These are phyloP conservation scores for Gasterosteus nipponicus DNA, from an alignment of 2,113 vertebrate genomes.

Conservation along the genomic window DNA sequence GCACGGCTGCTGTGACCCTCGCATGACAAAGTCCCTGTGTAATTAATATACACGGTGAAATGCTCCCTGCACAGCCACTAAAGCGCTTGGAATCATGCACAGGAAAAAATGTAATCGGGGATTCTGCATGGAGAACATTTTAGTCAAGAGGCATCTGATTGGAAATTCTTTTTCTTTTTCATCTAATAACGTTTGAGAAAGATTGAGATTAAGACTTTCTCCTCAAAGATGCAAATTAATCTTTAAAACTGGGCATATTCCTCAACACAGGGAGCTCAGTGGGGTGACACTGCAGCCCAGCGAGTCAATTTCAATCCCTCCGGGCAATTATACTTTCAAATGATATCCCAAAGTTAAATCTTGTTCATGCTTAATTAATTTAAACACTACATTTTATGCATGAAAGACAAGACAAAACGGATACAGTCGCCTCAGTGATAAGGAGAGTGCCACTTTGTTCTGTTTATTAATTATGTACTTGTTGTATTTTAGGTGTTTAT, in stretches of 20 bases:
- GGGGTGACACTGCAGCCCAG: slow-evolving; percentile 92
- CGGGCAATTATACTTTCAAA: slow-evolving; percentile 99
- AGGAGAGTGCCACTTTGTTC: slow-evolving; percentile 61
- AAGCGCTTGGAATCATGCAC: slow-evolving; percentile 94
- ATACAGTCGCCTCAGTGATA: slow-evolving; percentile 63
- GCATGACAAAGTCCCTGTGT: slow-evolving; percentile 90
- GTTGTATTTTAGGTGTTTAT: slow-evolving; percentile 50
- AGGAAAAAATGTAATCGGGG: slow-evolving; percentile 91
- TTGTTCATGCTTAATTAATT: slow-evolving; percentile 99
- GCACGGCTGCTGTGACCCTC: slow-evolving; percentile 88
- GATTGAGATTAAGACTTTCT: slow-evolving; percentile 96
- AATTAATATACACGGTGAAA: slow-evolving; percentile 98
- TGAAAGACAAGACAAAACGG: slow-evolving; percentile 79
- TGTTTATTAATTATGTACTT: slow-evolving; percentile 64
- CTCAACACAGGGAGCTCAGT: slow-evolving; percentile 91
- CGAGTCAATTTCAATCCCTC: slow-evolving; percentile 99
- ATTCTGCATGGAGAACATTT: slow-evolving; percentile 95
- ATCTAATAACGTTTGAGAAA: slow-evolving; percentile 90
- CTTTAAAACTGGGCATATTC: slow-evolving; percentile 93
- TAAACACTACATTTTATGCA: slow-evolving; percentile 94
- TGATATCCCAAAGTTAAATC: slow-evolving; percentile 99
- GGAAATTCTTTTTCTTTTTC: slow-evolving; percentile 71
- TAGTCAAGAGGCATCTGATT: slow-evolving; percentile 94
- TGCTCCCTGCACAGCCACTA: slow-evolving; percentile 90
- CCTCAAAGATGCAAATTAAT: slow-evolving; percentile 99